Evolutionary conservation across 2,888 invertebrate species (phyloP).

Genomic region (Apodemia zela): DNA sequence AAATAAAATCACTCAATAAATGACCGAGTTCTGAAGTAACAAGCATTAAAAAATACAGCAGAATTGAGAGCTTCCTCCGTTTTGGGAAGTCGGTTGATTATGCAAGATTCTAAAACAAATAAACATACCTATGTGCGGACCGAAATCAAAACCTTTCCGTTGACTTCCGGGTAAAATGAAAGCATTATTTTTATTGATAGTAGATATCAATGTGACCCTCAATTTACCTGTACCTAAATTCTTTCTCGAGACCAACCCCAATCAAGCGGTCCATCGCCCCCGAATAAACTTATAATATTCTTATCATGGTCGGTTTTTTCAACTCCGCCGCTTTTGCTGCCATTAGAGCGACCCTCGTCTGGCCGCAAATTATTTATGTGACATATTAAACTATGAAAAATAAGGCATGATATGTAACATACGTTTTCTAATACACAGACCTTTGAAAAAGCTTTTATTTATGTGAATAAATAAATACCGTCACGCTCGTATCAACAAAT

Average conservation of each 20-base stretch:
- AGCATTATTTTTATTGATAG: not conserved
- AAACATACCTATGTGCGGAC: too few relatives aligned
- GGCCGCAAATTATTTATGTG: conserved; percentile 8
- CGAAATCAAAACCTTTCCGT: too few relatives aligned
- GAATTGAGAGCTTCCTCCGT: too few relatives aligned
- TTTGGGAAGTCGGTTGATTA: too few relatives aligned
- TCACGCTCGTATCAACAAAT: not conserved
- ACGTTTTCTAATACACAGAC: not conserved
- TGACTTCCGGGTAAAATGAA: not conserved
- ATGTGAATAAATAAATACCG: not conserved
- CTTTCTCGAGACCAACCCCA: not conserved
- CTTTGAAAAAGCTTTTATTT: not conserved
- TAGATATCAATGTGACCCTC: not conserved
- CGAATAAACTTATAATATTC: not conserved
- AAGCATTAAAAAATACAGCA: too few relatives aligned
- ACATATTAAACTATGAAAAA: conserved; percentile 8
- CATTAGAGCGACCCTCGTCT: conserved; percentile 11
- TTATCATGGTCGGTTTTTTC: conserved; percentile 6
- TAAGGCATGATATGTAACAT: not conserved
- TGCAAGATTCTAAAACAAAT: too few relatives aligned
- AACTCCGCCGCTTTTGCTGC: not conserved
- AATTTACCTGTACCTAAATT: conserved; percentile 13
- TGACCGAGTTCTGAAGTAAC: too few relatives aligned
- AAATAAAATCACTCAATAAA: too few relatives aligned
- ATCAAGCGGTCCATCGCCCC: conserved; percentile 6